Percentiles rank a stretch among this genome's conserved stretches.
These are phyloP conservation scores for Apantesis nais DNA, from an alignment of 2,888 invertebrate species.

Conservation along the genomic window DNA sequence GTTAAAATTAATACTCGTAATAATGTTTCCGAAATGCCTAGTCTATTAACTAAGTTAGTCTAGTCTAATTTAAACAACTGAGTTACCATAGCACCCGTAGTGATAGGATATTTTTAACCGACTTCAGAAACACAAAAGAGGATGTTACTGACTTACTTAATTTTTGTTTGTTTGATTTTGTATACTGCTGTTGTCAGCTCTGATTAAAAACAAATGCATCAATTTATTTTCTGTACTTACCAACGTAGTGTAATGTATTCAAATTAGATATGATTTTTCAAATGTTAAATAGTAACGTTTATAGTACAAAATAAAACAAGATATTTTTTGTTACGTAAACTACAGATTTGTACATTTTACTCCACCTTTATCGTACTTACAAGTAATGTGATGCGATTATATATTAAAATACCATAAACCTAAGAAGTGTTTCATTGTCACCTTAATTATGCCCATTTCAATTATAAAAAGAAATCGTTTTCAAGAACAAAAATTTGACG, in stretches of 20 bases:
- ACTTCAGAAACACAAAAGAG: no score
- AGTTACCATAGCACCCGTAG: constrained; percentile 43
- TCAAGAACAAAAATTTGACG: neutral
- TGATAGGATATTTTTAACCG: constrained; percentile 30
- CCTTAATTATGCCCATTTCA: constrained; percentile 40
- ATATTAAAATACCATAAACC: constrained; percentile 34
- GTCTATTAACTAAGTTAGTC: constrained; percentile 39
- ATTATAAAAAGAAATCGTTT: neutral
- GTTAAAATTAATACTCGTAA: neutral
- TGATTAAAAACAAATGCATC: neutral
- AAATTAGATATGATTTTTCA: constrained; percentile 19
- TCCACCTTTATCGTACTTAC: neutral
- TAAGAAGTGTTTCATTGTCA: constrained; percentile 34
- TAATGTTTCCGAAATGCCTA: constrained; percentile 25
- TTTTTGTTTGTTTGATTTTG: constrained; percentile 25
- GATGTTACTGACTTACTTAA: no score
- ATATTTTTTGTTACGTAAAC: neutral
- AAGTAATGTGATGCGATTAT: constrained; percentile 23
- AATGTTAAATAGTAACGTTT: neutral
- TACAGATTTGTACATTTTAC: neutral
- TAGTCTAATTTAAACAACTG: constrained; percentile 47
- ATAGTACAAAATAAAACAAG: neutral
- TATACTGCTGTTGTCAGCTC: neutral
- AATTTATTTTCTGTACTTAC: neutral
- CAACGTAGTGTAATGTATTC: constrained; percentile 13